A percentile compares a stretch with the other conserved stretches of the same genome.
Evolutionary conservation across 64 coral and sea anemone genomes (phyloP).

Genomic region (Anthopleura sola): DNA sequence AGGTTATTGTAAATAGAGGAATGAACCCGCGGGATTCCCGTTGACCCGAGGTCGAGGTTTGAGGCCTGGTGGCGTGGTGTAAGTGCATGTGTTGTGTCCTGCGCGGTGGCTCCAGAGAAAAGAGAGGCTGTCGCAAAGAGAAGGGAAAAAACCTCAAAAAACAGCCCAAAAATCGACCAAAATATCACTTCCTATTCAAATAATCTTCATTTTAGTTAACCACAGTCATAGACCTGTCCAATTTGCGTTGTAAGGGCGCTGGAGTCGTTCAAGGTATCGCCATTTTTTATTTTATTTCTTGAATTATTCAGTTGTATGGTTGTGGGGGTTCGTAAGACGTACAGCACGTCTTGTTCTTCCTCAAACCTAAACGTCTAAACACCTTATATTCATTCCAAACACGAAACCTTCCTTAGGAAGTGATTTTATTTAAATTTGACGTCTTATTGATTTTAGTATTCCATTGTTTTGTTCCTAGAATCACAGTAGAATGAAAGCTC

Average conservation of each 20-base stretch:
- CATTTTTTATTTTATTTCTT: conserved; percentile 96
- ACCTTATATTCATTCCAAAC: neutral
- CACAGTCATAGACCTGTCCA: neutral
- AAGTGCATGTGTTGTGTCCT: conserved; percentile 97
- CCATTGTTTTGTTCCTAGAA: conserved; percentile 20
- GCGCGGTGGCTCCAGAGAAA: conserved; percentile 76
- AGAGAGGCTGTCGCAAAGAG: conserved; percentile 39
- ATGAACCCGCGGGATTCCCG: conserved; percentile 3
- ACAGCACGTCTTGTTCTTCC: conserved; percentile 70
- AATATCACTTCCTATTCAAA: neutral
- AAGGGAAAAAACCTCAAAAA: conserved; percentile 31
- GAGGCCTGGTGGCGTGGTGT: conserved; percentile 40
- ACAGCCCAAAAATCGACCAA: conserved; percentile 21
- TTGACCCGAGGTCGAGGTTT: conserved; percentile 54
- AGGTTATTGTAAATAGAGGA: neutral
- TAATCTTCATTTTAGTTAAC: neutral
- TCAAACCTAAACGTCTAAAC: conserved; percentile 39
- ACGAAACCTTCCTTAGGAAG: neutral
- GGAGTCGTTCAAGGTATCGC: conserved; percentile 75
- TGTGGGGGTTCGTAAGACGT: conserved; percentile 82
- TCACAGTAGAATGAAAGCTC: conserved; percentile 59
- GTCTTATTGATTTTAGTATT: neutral
- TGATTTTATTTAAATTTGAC: neutral
- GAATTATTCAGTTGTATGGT: conserved; percentile 98
- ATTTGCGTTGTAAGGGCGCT: conserved; percentile 27